Base-by-base conservation (phyloP, 2,888 invertebrate species). In the Hypercompe scribonia region DNA sequence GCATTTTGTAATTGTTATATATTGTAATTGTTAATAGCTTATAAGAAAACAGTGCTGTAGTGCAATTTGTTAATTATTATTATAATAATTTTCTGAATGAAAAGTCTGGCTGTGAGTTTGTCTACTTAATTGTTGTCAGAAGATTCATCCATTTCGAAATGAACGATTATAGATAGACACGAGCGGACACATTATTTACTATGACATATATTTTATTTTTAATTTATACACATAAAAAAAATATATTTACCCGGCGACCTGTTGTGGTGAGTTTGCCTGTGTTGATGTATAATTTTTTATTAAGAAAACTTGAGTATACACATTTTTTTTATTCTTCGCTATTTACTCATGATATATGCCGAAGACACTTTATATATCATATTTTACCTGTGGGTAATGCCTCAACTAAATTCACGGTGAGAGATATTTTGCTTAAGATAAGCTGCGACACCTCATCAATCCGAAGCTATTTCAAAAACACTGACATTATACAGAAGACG, bases 401-500 rank as follows among this genome's bases (percentile, higher is more conserved):
- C 50, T 7, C 8, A 50, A 8, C n/a, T 21, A 46, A 18, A 46
- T 46, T 18, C 18, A 46, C 46, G 46, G 5, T 50, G 50, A 24
- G 7, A 50, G 7, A 50, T n/a, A 54, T 28, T 58, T 7, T 0
- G 54, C 3, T 24, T 13, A 28, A n/a, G 28, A 11, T 58, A 58
- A 58, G 4, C 54, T 58, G 11, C 13, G n/a, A 58, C 8, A 28
- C 31, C 28, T 58, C 28, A n/a, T 58, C n/a, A 11, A 28, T 3
- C 15, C 4, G 58, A 11, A n/a, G 28, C 11, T 28, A 15, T 28
- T 8, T 64, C 33, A 34, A 4, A 34, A 21, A 63, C 31, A 64
- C 64, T 34, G 34, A 24, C 34, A 28, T 33, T 18, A 34, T 10
- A 24, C 8, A 34, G 64, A 11, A 24, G 82, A 75, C 21, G 75